Evolutionary conservation across 2,888 invertebrate species (phyloP).

Genomic region (Desoria tigrina): DNA sequence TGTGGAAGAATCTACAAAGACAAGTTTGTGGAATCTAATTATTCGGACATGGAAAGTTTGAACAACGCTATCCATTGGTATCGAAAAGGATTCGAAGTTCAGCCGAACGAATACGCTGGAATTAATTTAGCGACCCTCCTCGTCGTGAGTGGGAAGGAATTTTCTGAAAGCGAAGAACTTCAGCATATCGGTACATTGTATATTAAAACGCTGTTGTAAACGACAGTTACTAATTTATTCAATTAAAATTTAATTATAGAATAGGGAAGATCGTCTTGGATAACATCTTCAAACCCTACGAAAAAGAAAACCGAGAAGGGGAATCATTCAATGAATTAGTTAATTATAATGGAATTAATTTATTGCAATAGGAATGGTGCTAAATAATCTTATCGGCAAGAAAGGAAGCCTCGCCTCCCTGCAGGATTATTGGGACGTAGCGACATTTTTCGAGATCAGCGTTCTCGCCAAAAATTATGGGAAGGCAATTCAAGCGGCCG

Average conservation of each 20-base stretch:
- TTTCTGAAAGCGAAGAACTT: constrained; percentile 84
- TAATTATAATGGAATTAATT: constrained; percentile 10
- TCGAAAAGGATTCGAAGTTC: constrained; percentile 93
- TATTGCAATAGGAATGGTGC: constrained; percentile 71
- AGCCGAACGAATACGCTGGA: constrained; percentile 98
- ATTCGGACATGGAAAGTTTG: constrained; percentile 82
- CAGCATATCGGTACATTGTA: constrained; percentile 74
- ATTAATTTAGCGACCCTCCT: constrained; percentile 96
- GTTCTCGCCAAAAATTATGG: constrained; percentile 95
- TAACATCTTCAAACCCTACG: too few relatives aligned
- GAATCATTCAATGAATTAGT: too few relatives aligned
- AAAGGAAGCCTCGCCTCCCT: constrained; percentile 92
- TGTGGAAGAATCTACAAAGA: constrained; percentile 97
- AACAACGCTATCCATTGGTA: constrained; percentile 96
- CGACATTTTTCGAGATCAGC: constrained; percentile 97
- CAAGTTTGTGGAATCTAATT: constrained; percentile 94
- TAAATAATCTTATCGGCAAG: constrained; percentile 96
- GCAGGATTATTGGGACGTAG: constrained; percentile 98
- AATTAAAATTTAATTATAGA: neutral
- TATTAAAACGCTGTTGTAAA: neutral
- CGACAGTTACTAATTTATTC: neutral
- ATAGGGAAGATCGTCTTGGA: too few relatives aligned
- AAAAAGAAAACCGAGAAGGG: too few relatives aligned
- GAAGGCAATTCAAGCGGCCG: constrained; percentile 95
- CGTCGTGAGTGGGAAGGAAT: constrained; percentile 94